These are phyloP conservation scores for Drosophila trapezifrons DNA, from an alignment of 1,140 invertebrate species.

Conservation along the genomic window DNA sequence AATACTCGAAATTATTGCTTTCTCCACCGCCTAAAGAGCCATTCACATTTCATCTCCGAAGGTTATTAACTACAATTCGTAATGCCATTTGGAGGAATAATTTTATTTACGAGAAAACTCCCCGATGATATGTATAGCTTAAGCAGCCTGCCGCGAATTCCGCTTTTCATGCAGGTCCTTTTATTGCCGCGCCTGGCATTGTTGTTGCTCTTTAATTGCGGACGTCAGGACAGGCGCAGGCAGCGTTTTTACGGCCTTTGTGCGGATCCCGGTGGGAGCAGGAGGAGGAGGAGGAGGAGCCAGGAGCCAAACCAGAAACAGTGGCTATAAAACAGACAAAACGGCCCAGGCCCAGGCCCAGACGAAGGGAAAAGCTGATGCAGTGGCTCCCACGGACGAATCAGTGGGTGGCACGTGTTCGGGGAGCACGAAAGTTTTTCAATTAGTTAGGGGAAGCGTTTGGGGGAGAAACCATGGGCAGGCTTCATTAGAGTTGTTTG, in stretches of 20 bases:
- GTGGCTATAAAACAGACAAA: slow-evolving; percentile 44
- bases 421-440: slow-evolving; percentile 50
- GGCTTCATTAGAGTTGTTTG: slow-evolving; percentile 54
- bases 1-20: slow-evolving; percentile 16
- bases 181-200: slow-evolving; percentile 46
- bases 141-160: slow-evolving; percentile 14
- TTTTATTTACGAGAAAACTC: slow-evolving; percentile 33
- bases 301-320: slow-evolving; percentile 9
- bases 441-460: slow-evolving; percentile 32
- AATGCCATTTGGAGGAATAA: slow-evolving; percentile 29
- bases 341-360: neutral
- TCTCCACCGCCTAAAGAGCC: neutral
- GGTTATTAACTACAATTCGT: slow-evolving; percentile 27
- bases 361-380: slow-evolving; percentile 5
- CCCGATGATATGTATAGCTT: slow-evolving; percentile 18
- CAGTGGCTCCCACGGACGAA: slow-evolving; percentile 40
- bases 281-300: neutral
- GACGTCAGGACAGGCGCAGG: slow-evolving; percentile 17
- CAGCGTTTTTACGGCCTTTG: slow-evolving; percentile 48
- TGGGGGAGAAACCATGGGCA: neutral
- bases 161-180: slow-evolving; percentile 44
- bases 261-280: slow-evolving; percentile 13
- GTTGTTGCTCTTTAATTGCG: slow-evolving; percentile 52
- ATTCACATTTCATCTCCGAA: slow-evolving; percentile 24
- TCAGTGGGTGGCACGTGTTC: slow-evolving; percentile 49